Conservation (phyloP, 1,140 invertebrate genomes). For the Pteromalus puparum region DNA sequence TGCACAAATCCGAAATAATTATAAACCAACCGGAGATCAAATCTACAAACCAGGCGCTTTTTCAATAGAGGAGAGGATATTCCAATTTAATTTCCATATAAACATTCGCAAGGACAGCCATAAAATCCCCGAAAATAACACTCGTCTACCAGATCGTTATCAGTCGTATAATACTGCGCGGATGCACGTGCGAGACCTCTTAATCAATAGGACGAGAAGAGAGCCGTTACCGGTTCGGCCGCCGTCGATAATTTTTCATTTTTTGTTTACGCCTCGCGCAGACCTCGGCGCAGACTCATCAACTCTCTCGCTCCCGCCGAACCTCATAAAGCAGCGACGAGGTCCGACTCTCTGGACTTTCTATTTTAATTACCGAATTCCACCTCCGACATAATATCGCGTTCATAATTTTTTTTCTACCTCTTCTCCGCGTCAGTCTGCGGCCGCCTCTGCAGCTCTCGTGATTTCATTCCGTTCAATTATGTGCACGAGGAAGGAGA, state of each 20-base stretch:
- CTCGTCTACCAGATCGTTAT: neutral
- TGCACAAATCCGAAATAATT: too few relatives aligned
- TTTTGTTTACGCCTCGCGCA: slow-evolving; percentile 1
- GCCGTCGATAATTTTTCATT: slow-evolving; percentile 29
- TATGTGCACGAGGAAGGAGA: slow-evolving; percentile 28
- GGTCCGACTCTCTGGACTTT: slow-evolving; percentile 1
- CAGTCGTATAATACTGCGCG: neutral
- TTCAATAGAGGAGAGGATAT: neutral
- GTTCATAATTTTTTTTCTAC: slow-evolving; percentile 6
- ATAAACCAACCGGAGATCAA: too few relatives aligned
- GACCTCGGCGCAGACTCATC: neutral
- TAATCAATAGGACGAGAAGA: slow-evolving; percentile 1
- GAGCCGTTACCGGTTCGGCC: neutral
- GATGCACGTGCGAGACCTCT: neutral
- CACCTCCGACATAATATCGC: neutral
- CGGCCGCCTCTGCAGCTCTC: neutral
- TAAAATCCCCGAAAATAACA: slow-evolving; percentile 16
- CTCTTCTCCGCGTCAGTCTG: neutral
- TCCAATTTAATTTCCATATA: slow-evolving; percentile 2
- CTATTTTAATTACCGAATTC: slow-evolving; percentile 33
- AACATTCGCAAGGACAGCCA: slow-evolving; percentile 1
- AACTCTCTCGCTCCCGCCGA: neutral
- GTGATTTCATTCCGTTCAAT: slow-evolving; percentile 43
- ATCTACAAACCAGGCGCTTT: too few relatives aligned
- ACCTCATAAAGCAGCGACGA: neutral